Conservation (phyloP, 2,113 vertebrate genomes). For the Scortum barcoo region DNA sequence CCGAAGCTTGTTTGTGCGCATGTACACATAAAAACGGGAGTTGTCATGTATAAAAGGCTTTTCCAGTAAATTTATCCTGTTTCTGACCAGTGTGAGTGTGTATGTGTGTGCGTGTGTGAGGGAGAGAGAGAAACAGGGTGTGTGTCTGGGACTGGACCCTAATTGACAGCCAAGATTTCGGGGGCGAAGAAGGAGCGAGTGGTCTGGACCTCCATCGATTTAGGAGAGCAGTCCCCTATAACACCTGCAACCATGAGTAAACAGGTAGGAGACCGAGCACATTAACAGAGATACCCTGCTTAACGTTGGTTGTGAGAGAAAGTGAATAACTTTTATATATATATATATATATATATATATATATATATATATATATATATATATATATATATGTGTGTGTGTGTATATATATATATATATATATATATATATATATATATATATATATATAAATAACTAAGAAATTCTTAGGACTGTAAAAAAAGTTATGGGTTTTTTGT, state of each 20-base stretch:
- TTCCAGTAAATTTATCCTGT: constrained; percentile 21
- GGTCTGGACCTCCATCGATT: constrained; percentile 80
- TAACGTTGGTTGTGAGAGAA: neutral
- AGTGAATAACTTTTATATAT: neutral
- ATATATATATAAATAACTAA: too few relatives aligned
- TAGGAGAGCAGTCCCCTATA: constrained; percentile 61
- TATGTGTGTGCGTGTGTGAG: neutral
- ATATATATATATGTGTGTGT: too few relatives aligned
- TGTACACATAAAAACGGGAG: constrained; percentile 36
- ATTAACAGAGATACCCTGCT: neutral
- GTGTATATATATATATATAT: too few relatives aligned
- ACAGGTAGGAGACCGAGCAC: constrained; percentile 49
- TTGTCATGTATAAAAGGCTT: constrained; percentile 63
- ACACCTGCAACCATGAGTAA: constrained; percentile 73
- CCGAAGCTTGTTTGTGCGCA: constrained; percentile 35
- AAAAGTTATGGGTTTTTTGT: neutral
- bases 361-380: too few relatives aligned
- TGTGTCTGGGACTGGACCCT: constrained; percentile 31
- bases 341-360: too few relatives aligned
- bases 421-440: too few relatives aligned
- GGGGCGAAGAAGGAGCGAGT: constrained; percentile 62
- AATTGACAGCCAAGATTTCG: constrained; percentile 72
- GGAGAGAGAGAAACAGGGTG: neutral
- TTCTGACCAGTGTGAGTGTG: constrained; percentile 40
- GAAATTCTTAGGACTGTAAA: neutral